phyloP scores from a whole-genome alignment of 2,888 invertebrate species.

The Orthosia incerta region DNA sequence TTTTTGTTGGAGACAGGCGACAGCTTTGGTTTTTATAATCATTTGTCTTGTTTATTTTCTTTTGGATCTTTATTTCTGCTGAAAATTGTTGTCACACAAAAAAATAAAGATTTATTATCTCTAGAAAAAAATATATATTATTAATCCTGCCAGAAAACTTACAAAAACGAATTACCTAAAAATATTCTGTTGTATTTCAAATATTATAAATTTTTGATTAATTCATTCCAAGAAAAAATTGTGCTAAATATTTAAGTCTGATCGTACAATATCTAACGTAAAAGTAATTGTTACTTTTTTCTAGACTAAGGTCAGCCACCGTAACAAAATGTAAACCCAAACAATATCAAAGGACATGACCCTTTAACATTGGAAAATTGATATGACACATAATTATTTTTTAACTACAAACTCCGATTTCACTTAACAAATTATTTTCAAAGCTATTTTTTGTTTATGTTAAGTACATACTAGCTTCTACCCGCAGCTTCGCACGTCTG shows the following conservation, averaged over 20 bases:
- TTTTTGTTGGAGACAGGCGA: background rate
- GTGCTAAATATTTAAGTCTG: background rate
- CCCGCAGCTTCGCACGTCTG: no score
- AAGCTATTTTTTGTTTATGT: no score
- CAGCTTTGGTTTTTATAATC: conserved; percentile 1
- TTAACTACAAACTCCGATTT: background rate
- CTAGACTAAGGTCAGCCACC: background rate
- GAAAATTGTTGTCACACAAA: no score
- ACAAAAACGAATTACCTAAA: no score
- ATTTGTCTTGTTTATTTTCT: background rate
- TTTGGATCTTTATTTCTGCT: background rate
- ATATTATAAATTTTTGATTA: no score
- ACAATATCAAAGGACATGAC: background rate
- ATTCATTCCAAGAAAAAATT: no score
- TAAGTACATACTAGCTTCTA: no score
- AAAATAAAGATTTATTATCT: background rate
- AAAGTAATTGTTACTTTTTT: background rate
- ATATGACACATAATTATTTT: background rate
- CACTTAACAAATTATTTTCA: background rate
- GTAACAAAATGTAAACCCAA: background rate
- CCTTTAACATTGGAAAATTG: background rate
- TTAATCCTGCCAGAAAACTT: no score
- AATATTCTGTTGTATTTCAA: no score
- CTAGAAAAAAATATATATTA: no score
- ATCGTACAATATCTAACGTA: background rate